These are phyloP conservation scores for Athalia circularis DNA, from an alignment of 2,888 invertebrate genomes.

Conservation along the genomic window DNA sequence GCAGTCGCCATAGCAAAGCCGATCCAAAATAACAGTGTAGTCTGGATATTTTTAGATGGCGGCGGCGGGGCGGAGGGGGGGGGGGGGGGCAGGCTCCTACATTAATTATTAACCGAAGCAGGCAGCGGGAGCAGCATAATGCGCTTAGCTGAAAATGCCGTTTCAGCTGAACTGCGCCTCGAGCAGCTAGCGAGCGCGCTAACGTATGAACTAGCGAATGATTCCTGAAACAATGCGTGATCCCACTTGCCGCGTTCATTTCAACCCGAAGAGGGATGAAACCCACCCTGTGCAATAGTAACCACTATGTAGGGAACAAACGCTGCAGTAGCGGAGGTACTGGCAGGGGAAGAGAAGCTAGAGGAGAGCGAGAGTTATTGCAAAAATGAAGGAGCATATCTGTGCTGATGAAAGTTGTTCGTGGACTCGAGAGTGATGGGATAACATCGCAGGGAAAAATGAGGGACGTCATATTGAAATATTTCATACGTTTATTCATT, in stretches of 20 bases:
- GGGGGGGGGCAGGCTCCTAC: background rate
- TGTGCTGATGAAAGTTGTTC: constrained; percentile 31
- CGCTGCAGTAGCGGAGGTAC: constrained; percentile 7
- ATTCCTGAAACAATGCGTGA: constrained; percentile 39
- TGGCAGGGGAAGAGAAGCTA: background rate
- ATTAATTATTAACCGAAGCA: constrained; percentile 36
- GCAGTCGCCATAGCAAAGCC: background rate
- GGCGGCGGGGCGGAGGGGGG: background rate
- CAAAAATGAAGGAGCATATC: constrained; percentile 35
- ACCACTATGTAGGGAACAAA: constrained; percentile 23
- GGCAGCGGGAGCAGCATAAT: constrained; percentile 16
- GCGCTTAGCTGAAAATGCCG: constrained; percentile 39
- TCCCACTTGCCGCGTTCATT: constrained; percentile 44
- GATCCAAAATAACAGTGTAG: background rate
- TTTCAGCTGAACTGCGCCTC: constrained; percentile 35
- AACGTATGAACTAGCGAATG: background rate
- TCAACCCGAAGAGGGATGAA: constrained; percentile 37
- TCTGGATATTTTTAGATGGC: background rate
- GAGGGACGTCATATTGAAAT: too few relatives aligned
- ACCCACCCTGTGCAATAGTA: background rate
- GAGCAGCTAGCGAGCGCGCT: background rate
- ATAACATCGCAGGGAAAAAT: background rate
- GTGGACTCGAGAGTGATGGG: constrained; percentile 16
- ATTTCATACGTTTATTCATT: background rate
- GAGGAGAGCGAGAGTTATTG: constrained; percentile 39